Percentiles rank a stretch among this genome's conserved stretches.
Conservation (phyloP, 2,113 vertebrate genomes). For the Chaetura pelagica region DNA sequence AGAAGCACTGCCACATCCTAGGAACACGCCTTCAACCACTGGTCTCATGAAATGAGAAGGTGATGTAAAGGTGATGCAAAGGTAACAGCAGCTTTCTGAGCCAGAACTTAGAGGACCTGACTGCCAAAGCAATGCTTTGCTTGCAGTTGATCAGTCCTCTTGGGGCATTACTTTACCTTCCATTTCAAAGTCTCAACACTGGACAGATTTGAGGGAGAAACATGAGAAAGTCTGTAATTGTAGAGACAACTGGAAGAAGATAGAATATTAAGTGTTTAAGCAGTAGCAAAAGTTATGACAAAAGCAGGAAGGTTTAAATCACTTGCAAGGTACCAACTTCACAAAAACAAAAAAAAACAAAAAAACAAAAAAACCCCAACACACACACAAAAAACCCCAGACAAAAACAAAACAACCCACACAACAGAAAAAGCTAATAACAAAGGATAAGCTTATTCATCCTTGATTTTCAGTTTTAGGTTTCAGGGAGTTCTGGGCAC, state of each 20-base stretch:
- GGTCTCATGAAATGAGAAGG: not conserved
- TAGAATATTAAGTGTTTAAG: not conserved
- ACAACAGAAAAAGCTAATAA: too few relatives aligned
- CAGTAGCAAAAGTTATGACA: not conserved
- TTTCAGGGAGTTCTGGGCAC: slow-evolving; percentile 9
- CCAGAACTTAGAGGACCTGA: not conserved
- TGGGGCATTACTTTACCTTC: not conserved
- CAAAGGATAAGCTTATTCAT: not conserved
- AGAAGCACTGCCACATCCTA: fast-evolving
- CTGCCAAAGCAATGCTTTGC: not conserved
- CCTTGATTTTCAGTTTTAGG: slow-evolving; percentile 6
- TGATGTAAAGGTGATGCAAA: not conserved
- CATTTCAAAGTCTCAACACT: not conserved
- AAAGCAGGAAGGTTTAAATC: not conserved
- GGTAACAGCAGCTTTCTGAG: not conserved
- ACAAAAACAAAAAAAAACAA: fast-evolving
- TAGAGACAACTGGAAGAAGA: not conserved
- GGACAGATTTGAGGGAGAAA: not conserved
- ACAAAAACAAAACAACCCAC: fast-evolving
- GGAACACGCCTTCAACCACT: not conserved
- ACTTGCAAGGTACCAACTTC: not conserved
- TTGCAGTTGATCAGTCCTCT: not conserved
- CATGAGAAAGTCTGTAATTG: not conserved
- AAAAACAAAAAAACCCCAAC: too few relatives aligned
- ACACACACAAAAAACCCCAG: too few relatives aligned